phyloP scores from a whole-genome alignment of 2,113 vertebrate species.

The Macaca fascicularis region DNA sequence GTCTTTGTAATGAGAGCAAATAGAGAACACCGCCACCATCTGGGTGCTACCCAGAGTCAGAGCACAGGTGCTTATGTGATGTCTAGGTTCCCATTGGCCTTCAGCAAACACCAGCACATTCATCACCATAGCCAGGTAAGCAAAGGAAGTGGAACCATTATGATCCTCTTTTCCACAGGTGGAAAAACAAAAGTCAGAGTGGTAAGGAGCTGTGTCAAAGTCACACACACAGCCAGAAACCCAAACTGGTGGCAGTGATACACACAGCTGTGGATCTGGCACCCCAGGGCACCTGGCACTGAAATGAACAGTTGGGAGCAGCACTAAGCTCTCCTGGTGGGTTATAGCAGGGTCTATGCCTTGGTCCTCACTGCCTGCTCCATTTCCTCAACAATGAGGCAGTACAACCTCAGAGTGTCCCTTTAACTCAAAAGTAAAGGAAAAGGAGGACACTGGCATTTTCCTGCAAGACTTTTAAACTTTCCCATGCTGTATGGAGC shows the following conservation, averaged over 20 bases:
- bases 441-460: neutral
- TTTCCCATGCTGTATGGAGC: conserved; percentile 61
- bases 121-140: neutral
- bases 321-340: neutral
- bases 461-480: conserved; percentile 44
- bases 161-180: neutral
- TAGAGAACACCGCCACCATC: neutral
- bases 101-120: neutral
- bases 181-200: neutral
- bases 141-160: neutral
- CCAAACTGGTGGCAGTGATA: neutral
- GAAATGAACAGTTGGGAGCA: neutral
- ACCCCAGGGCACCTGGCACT: neutral
- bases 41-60: neutral
- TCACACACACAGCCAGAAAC: neutral
- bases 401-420: neutral
- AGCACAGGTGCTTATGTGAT: neutral
- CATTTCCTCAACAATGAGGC: neutral
- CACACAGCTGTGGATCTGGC: rapidly evolving
- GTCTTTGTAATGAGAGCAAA: neutral
- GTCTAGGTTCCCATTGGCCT: neutral
- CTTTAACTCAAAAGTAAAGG: neutral
- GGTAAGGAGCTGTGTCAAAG: conserved; percentile 16
- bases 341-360: neutral
- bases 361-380: neutral